Base-by-base conservation (phyloP, 2,113 vertebrate genomes). In the Aspidoscelis tigris region DNA sequence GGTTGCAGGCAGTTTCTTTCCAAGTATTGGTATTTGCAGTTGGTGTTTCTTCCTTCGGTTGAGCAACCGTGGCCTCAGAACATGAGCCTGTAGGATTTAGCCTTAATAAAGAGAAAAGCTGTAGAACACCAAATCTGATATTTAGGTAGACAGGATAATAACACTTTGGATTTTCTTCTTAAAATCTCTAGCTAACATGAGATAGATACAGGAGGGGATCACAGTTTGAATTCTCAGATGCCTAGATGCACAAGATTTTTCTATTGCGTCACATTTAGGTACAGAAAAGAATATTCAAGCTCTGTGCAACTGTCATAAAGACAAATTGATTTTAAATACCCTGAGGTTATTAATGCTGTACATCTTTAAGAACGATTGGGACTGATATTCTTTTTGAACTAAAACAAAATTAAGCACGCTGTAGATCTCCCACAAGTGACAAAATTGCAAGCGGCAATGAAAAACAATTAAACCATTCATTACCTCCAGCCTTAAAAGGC, bases 241-340 rank as follows among this genome's bases (percentile, higher is more conserved):
- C 78, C 71, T 88, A 75, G 89, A 88, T 44, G 65, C 84, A 77
- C 7, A 65, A 10, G 10, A 84, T 89, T 84, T 91, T 43, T 8
- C 78, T 83, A 88, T 47, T 85, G 84, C n/a, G 65, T 86, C 87
- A 82, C 71, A 93, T 86, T 89, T 79, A 78, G 16, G 70, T 65
- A 47, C 72, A 73, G 74, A 86, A 80, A 2, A 68, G 20, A 83
- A 84, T 66, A 80, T 74, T 68, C 83, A 91, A 89, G 90, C 16
- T 92, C 58, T 83, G 5, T 14, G 7, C 39, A 91, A 58, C 80
- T 90, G 91, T 87, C 55, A 33, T 86, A 70, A 95, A 92, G 87
- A 92, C 2, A 93, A 86, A 87, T 78, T 92, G 80, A 89, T 70
- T 94, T 91, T 90, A 92, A 94, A 92, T 90, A 90, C 78, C 85